Evolutionary conservation across 1,140 invertebrate species (phyloP).

Genomic region (Papilio aristodemus): DNA sequence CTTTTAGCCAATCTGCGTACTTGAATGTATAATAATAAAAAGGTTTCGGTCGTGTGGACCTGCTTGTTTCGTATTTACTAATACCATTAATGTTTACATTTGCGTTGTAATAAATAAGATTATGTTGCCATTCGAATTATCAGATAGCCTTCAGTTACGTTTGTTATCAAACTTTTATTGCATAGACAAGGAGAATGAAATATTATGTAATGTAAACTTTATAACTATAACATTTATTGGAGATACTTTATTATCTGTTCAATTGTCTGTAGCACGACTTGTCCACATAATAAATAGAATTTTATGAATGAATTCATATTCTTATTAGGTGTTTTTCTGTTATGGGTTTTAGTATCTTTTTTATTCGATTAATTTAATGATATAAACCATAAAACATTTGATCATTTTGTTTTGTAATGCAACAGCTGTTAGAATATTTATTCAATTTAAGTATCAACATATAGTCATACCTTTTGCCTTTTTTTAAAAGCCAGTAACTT

Average conservation of each 20-base stretch:
- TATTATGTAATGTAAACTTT: conserved; percentile 3
- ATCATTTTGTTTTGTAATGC: too few species aligned
- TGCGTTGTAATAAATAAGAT: conserved; percentile 24
- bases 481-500: too few species aligned
- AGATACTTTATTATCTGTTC: background rate
- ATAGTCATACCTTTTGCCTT: too few species aligned
- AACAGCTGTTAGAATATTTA: too few species aligned
- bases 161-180: conserved; percentile 28
- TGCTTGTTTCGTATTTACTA: conserved; percentile 4
- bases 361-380: too few species aligned
- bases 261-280: background rate
- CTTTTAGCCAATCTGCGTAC: too few species aligned
- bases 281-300: background rate
- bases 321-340: too few species aligned
- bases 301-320: too few species aligned
- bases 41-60: background rate
- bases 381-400: too few species aligned
- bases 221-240: background rate
- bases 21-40: too few species aligned
- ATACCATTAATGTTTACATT: conserved; percentile 4
- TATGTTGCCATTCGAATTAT: conserved; percentile 21
- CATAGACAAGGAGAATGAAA: conserved; percentile 11
- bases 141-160: conserved; percentile 27
- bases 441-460: too few species aligned
- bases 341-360: too few species aligned